Evolutionary conservation across 2,888 invertebrate species (phyloP).

Genomic region (Cetonia aurata): DNA sequence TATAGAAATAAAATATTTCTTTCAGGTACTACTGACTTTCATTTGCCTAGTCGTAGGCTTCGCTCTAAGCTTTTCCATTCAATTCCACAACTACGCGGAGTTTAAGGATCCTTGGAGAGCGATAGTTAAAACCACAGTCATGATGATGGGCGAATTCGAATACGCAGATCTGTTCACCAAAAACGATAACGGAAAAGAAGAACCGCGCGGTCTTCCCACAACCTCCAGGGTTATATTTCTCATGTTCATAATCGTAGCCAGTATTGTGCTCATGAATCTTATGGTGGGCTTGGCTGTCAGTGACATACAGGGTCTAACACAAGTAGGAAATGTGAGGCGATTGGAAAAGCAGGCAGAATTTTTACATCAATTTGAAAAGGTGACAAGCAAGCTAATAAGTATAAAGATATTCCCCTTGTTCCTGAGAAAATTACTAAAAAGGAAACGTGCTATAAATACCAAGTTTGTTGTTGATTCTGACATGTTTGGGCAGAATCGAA

Average conservation of each 20-base stretch:
- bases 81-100: conserved; percentile 65
- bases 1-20: conserved; percentile 15
- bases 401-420: conserved; percentile 48
- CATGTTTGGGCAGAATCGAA: conserved; percentile 42
- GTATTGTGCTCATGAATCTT: conserved; percentile 71
- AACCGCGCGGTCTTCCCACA: conserved; percentile 51
- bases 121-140: conserved; percentile 69
- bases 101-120: conserved; percentile 65
- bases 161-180: conserved; percentile 65
- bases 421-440: conserved; percentile 46
- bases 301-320: conserved; percentile 65
- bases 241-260: conserved; percentile 68
- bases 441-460: conserved; percentile 47
- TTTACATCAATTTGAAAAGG: conserved; percentile 62
- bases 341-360: conserved; percentile 64
- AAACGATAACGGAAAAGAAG: conserved; percentile 50
- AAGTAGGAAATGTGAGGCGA: conserved; percentile 60
- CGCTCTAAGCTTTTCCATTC: conserved; percentile 69
- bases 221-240: conserved; percentile 68
- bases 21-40: conserved; percentile 69
- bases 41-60: conserved; percentile 70
- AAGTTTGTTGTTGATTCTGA: conserved; percentile 49
- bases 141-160: conserved; percentile 73
- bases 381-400: conserved; percentile 50
- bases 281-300: conserved; percentile 71